Conservation (phyloP, 2,888 invertebrate species). For the Herminia tarsipennalis region DNA sequence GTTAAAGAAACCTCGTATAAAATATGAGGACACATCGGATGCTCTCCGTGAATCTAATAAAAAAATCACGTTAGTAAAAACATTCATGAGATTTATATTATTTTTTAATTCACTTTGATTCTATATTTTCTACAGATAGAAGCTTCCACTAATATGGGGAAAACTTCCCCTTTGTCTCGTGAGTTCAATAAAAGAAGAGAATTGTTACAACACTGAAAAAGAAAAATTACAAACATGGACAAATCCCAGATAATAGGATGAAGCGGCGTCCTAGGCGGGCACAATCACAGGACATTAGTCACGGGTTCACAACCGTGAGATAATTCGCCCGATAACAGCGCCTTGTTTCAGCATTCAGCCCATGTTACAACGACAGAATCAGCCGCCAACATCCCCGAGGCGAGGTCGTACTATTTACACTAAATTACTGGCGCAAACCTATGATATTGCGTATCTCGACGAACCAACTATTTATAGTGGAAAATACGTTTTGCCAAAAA, state of each 20-base stretch:
- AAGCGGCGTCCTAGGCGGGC: background rate
- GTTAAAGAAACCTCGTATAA: too few species aligned
- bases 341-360: conserved; percentile 57
- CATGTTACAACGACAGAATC: conserved; percentile 57
- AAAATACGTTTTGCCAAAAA: conserved; percentile 16
- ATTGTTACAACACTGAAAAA: conserved; percentile 40
- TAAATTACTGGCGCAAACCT: conserved; percentile 53
- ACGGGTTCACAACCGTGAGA: conserved; percentile 45
- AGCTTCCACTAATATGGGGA: too few species aligned
- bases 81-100: too few species aligned
- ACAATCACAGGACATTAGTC: conserved; percentile 31
- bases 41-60: too few species aligned
- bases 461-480: conserved; percentile 17
- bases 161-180: too few species aligned
- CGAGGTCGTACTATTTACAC: conserved; percentile 54
- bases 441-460: conserved; percentile 32
- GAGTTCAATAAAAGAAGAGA: too few species aligned
- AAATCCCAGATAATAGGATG: background rate
- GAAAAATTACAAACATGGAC: background rate
- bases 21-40: too few species aligned
- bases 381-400: conserved; percentile 49
- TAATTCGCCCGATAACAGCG: conserved; percentile 59
- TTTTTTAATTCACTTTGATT: too few species aligned
- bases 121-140: too few species aligned
- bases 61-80: too few species aligned